phyloP scores from a whole-genome alignment of 2,888 invertebrate genomes.

The Meandrusa payeni region DNA sequence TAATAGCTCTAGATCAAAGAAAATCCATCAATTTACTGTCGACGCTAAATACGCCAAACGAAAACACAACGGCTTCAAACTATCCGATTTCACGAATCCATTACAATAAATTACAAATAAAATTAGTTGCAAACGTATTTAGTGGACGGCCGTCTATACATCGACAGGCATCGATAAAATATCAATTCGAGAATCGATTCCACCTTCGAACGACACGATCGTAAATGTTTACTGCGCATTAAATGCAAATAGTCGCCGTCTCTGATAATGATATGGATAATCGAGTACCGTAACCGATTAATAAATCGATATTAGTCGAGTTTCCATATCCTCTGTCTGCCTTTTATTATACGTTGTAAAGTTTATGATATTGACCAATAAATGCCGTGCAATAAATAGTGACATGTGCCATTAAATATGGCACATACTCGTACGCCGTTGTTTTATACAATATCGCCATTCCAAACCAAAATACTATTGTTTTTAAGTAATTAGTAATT shows the following conservation, averaged over 20 bases:
- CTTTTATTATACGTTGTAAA: slow-evolving; percentile 10
- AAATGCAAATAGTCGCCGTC: slow-evolving; percentile 58
- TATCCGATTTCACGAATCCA: slow-evolving; percentile 16
- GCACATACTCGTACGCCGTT: too few relatives aligned
- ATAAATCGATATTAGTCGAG: slow-evolving; percentile 27
- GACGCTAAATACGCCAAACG: background rate
- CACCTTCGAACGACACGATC: slow-evolving; percentile 52
- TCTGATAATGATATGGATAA: slow-evolving; percentile 52
- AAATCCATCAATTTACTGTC: background rate
- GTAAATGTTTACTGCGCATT: slow-evolving; percentile 61
- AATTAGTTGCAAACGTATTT: slow-evolving; percentile 28
- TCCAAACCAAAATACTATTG: too few relatives aligned
- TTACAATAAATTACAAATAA: slow-evolving; percentile 21
- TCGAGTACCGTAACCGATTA: slow-evolving; percentile 46
- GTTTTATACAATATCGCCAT: too few relatives aligned
- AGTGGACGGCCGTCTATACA: slow-evolving; percentile 27
- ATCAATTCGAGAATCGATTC: slow-evolving; percentile 52
- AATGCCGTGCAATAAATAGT: too few relatives aligned
- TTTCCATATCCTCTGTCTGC: slow-evolving; percentile 9
- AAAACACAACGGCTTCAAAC: slow-evolving; percentile 9
- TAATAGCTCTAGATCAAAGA: slow-evolving; percentile 4
- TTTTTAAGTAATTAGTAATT: too few relatives aligned
- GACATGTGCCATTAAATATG: too few relatives aligned
- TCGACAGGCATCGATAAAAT: slow-evolving; percentile 50
- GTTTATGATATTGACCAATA: too few relatives aligned